phyloP scores from a whole-genome alignment of 2,113 vertebrate genomes.

The Nothobranchius kuhntae region DNA sequence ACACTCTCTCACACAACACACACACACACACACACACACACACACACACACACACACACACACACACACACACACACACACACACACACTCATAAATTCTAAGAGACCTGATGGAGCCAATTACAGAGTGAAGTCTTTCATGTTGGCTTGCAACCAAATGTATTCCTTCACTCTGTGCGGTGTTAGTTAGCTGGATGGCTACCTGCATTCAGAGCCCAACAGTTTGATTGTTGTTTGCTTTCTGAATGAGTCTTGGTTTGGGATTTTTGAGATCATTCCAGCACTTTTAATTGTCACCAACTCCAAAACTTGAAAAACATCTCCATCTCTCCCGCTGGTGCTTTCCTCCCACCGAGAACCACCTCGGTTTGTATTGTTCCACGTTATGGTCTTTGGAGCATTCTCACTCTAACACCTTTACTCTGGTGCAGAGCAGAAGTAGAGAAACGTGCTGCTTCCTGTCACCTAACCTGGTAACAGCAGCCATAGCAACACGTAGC shows the following conservation, averaged over 20 bases:
- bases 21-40: conserved; percentile 23
- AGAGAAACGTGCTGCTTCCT: conserved; percentile 53
- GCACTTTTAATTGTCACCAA: conserved; percentile 10
- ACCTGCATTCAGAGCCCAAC: conserved; percentile 1
- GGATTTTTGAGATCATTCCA: conserved; percentile 5
- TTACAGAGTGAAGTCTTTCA: conserved; percentile 61
- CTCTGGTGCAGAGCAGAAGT: conserved; percentile 41
- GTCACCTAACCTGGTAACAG: conserved; percentile 69
- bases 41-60: neutral
- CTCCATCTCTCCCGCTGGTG: neutral
- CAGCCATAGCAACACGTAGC: conserved; percentile 70
- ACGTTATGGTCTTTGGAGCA: conserved; percentile 9
- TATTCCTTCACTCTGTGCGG: conserved; percentile 29
- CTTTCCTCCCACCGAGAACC: conserved; percentile 1
- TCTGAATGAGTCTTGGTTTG: conserved; percentile 1
- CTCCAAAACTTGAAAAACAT: neutral
- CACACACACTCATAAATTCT: conserved; percentile 47
- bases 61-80: conserved; percentile 17
- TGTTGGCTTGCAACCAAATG: conserved; percentile 61
- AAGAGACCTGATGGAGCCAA: conserved; percentile 60
- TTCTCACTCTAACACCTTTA: conserved; percentile 36
- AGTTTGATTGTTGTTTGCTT: conserved; percentile 1
- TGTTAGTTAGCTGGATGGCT: conserved; percentile 26
- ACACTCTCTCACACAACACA: conserved; percentile 42
- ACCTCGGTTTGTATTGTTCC: conserved; percentile 16